Percentiles rank a stretch among this genome's conserved stretches.
Evolutionary conservation across 2,797 vertebrate species (phyloP).

Genomic region (Cygnus olor): DNA sequence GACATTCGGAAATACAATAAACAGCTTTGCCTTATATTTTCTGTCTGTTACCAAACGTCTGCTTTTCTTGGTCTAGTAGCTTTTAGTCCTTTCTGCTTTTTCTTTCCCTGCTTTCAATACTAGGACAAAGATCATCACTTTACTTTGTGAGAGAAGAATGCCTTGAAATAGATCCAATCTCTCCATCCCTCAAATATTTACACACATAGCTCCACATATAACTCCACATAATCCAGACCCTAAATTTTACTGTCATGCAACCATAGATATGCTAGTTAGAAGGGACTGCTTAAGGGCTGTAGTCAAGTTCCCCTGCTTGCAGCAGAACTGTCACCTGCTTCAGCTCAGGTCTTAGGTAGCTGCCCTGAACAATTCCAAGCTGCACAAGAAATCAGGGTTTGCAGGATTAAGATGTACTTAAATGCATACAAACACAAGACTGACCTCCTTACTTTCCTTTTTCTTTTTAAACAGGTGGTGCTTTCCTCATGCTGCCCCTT

Average conservation of each 20-base stretch:
- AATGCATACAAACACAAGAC: neutral
- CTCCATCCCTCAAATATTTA: neutral
- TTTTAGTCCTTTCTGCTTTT: neutral
- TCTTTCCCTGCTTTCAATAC: accelerated
- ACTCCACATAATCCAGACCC: neutral
- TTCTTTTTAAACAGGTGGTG: neutral
- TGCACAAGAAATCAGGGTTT: neutral
- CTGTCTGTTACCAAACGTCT: neutral
- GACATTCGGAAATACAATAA: neutral
- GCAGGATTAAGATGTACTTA: neutral
- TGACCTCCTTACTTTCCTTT: neutral
- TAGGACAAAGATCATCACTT: neutral
- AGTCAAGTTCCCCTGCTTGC: neutral
- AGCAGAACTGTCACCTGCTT: neutral
- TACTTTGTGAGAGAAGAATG: neutral
- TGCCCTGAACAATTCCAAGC: neutral
- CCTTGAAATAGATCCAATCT: neutral
- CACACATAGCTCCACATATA: accelerated
- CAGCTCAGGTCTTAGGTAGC: neutral
- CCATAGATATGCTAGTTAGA: accelerated
- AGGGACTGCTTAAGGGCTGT: neutral
- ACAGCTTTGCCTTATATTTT: accelerated
- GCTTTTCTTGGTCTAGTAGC: neutral
- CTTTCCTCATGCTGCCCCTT: neutral
- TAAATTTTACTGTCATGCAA: neutral